Conservation (phyloP, 2,888 invertebrate genomes). For the Tiphia femorata region DNA sequence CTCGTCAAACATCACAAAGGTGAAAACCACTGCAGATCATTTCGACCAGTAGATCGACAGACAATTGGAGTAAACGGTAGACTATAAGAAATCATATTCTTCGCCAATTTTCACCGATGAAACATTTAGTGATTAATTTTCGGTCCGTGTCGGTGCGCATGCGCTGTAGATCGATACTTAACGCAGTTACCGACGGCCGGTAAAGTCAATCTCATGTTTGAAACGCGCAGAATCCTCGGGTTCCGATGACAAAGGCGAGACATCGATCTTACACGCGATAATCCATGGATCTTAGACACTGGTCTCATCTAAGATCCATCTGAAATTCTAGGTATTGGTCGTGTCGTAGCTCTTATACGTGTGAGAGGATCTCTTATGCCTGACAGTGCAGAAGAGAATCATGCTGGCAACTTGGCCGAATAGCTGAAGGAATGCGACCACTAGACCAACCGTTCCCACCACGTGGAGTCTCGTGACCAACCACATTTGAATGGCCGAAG, state of each 20-base stretch:
- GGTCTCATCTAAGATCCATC: constrained; percentile 57
- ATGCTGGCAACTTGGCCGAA: constrained; percentile 83
- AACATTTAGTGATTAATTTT: too few species aligned
- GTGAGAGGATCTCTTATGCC: constrained; percentile 77
- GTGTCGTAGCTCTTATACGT: constrained; percentile 79
- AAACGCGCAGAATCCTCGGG: too few species aligned
- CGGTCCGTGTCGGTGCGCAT: too few species aligned
- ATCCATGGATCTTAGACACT: constrained; percentile 56
- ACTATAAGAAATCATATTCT: too few species aligned
- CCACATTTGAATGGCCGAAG: constrained; percentile 81
- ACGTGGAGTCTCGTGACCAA: constrained; percentile 82
- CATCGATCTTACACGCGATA: constrained; percentile 9
- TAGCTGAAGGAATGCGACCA: constrained; percentile 80
- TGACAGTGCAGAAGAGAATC: constrained; percentile 81
- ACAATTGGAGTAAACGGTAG: too few species aligned
- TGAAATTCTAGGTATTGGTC: constrained; percentile 69
- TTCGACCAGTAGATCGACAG: too few species aligned
- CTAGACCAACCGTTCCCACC: constrained; percentile 82
- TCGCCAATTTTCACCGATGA: too few species aligned
- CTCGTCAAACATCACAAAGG: not conserved
- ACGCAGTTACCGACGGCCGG: too few species aligned
- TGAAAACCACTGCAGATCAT: too few species aligned
- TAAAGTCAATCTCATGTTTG: too few species aligned
- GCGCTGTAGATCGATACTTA: too few species aligned
- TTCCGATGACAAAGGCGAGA: too few species aligned